Base-by-base conservation (phyloP, 2,888 invertebrate genomes). In the Drosophila formosana region DNA sequence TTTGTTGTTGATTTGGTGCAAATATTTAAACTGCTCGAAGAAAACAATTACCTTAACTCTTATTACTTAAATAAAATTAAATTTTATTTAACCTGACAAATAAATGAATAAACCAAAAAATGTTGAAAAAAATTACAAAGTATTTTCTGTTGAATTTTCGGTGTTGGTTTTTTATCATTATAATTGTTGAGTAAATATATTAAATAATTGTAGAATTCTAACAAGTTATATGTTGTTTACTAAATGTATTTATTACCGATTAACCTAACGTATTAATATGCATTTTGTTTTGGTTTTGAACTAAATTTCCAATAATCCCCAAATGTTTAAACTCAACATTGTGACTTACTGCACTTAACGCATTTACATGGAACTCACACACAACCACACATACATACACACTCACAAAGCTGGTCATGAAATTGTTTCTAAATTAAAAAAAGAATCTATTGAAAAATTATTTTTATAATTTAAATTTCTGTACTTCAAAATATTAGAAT, bases 51-150 rank as follows among this genome's bases (percentile, higher is more conserved):
- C 74, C 79, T 76, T 73, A 72, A 65, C 52, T 75, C 66, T 73
- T 87, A 73, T 68, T 72, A 80, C 71, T 80, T 85, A 86, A 83
- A 82, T 88, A 82, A 82, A 83, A 83, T 88, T 49, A 47, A 74
- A 82, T 82, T 88, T 82, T 84, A 85, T 83, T 88, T 80, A 87
- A 63, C 51, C 57, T 58, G 61, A 46, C 52, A 62, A 64, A 72
- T 60, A 67, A 56, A 71, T 66, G 32, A 85, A 83, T 88, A 88
- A 83, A 83, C 79, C 73, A 77, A 84, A 82, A 80, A 65, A 50
- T 71, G 49, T 80, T 75, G 51, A 74, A 61, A 61, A 51, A 60
- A 23, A 11, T 52, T 41, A 45, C 0, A 30, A 49, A 43, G 63
- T 50, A 47, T 64, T 80, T 74, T 67, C 64, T 71, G 70, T 82